These are phyloP conservation scores for Podarcis cretensis DNA, from an alignment of 2,113 vertebrate genomes.

Conservation along the genomic window DNA sequence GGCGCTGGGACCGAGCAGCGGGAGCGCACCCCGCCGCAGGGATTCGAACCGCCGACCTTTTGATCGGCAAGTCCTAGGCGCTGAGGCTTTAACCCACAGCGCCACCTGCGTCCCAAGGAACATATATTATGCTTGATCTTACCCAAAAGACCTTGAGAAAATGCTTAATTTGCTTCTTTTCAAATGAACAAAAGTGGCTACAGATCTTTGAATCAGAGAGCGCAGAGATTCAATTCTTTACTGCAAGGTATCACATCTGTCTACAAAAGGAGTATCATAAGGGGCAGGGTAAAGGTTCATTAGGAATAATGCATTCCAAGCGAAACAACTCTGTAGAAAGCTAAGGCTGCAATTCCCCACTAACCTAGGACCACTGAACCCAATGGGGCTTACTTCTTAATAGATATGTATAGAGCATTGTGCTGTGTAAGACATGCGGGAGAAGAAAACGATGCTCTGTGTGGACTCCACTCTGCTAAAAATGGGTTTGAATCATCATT, in stretches of 20 bases:
- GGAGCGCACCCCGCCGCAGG: too few species aligned
- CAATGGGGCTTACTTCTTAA: background rate
- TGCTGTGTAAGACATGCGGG: rapidly evolving
- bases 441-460: rapidly evolving
- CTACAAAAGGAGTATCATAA: background rate
- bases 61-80: too few species aligned
- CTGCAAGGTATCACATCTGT: background rate
- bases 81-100: too few species aligned
- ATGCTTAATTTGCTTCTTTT: too few species aligned
- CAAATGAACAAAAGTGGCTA: background rate
- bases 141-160: too few species aligned
- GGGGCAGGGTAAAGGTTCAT: background rate
- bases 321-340: background rate
- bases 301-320: background rate
- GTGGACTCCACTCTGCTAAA: background rate
- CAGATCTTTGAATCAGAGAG: background rate
- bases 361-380: background rate
- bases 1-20: too few species aligned
- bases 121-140: too few species aligned
- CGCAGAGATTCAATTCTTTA: background rate
- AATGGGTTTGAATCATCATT: background rate
- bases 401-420: background rate
- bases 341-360: background rate
- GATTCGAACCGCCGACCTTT: too few species aligned
- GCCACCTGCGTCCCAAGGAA: too few species aligned